Base-by-base conservation (phyloP, 2,797 vertebrate genomes). In the Australoheros facetus region DNA sequence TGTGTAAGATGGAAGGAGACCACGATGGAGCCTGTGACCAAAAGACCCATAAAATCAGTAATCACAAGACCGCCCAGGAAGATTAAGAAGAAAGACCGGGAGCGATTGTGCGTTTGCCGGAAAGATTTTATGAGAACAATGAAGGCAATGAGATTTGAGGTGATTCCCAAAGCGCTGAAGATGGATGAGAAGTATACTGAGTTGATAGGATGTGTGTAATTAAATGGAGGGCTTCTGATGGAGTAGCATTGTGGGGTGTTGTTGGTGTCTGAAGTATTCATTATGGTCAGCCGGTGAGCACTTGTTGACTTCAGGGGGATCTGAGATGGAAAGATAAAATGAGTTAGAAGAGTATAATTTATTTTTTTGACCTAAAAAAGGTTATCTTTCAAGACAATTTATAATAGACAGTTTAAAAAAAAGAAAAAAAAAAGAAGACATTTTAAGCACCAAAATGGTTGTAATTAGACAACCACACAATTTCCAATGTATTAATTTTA, bases 11-110 rank as follows among this genome's bases (percentile, higher is more conserved):
- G 96, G 85, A 96, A 98, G 14, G 97, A 88, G 57, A 97, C 82
- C 42, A 99, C 97, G 2, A 99, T 96, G 1, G 84, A 89, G 5
- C 97, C 96, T 0, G 98, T 98, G 78, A 97, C 91, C 88, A 98
- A 88, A 62, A 99, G 95, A 12, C 98, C 98, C 95, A 96, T 92
- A 88, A 98, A 96, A 92, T 99, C 98, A 0, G 98, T 99, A 83
- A 97, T 89, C 55, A 99, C 98, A 83, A 99, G 94, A 57, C 97
- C 96, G 0, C 96, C 95, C 13, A 99, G 96, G 84, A 99, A 96
- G 80, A 98, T 92, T 23, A 98, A 95, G 89, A 99, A 99, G 79
- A 96, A 97, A 26, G 97, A 97, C 4, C 97, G 96, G 0, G 96
- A 90, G 0, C 91, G 89, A 71, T 92, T 96, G 17, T 88, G 87